Conservation (phyloP, 2,113 vertebrate genomes). For the Coryphaenoides rupestris region DNA sequence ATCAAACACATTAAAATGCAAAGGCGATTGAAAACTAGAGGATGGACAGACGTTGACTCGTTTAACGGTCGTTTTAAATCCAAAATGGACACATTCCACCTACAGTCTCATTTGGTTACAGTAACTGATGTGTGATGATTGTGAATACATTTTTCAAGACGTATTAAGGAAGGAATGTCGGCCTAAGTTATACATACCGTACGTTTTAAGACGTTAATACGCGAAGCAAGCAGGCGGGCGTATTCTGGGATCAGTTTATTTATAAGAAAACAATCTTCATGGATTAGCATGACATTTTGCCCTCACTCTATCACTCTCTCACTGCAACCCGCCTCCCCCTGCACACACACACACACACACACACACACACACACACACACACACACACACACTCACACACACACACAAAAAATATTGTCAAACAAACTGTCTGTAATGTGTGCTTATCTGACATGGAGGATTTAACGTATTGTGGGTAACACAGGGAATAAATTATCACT, state of each 20-base stretch:
- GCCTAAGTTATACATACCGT: too few species aligned
- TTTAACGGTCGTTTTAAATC: background rate
- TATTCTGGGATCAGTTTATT: slow-evolving; percentile 18
- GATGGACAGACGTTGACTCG: background rate
- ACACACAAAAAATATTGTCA: background rate
- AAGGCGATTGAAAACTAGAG: too few species aligned
- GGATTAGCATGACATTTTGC: slow-evolving; percentile 27
- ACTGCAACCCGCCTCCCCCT: too few species aligned
- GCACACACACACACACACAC: background rate
- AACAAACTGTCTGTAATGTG: background rate
- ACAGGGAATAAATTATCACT: slow-evolving; percentile 16
- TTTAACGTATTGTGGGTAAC: slow-evolving; percentile 34
- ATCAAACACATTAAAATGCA: too few species aligned
- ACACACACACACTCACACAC: slow-evolving; percentile 6
- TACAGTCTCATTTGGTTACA: too few species aligned
- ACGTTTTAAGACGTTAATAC: background rate
- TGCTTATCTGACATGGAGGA: slow-evolving; percentile 41
- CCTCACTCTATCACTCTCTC: background rate
- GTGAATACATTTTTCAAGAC: background rate
- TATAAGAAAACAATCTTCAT: slow-evolving; percentile 37
- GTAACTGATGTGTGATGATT: too few species aligned
- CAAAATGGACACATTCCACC: background rate
- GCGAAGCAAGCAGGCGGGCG: too few species aligned
- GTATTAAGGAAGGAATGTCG: too few species aligned
- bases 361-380: too few species aligned